Evolutionary conservation across 1,140 invertebrate species (phyloP).

Genomic region (Ostrea denselamellosa): DNA sequence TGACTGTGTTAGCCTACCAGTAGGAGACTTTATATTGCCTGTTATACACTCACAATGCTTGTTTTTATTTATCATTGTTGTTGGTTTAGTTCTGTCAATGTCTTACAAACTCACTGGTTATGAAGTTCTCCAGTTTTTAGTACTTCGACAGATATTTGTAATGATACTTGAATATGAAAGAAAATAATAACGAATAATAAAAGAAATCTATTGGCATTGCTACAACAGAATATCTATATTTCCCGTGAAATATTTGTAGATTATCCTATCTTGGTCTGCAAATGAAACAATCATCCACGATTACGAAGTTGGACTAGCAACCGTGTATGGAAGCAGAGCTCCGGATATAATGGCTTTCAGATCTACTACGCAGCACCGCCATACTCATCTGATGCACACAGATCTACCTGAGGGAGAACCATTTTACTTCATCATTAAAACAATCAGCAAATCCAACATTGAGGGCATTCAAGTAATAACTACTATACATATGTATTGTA

Average conservation of each 20-base stretch:
- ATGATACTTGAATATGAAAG: no score
- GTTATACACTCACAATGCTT: no score
- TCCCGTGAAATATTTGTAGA: not conserved
- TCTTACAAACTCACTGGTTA: no score
- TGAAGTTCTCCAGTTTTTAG: no score
- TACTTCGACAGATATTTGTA: no score
- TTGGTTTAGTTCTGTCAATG: no score
- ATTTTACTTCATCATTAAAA: slow-evolving; percentile 59
- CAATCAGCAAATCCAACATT: slow-evolving; percentile 52
- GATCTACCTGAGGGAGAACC: slow-evolving; percentile 50
- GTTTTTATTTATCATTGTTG: no score
- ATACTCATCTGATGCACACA: slow-evolving; percentile 47
- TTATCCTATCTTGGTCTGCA: not conserved
- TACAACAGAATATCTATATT: no score
- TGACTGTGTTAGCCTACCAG: no score
- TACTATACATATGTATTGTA: not conserved
- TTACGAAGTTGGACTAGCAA: slow-evolving; percentile 55
- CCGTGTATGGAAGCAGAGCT: slow-evolving; percentile 41
- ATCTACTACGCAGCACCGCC: slow-evolving; percentile 53
- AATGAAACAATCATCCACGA: slow-evolving; percentile 52
- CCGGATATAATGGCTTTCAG: slow-evolving; percentile 54
- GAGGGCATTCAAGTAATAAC: slow-evolving; percentile 49
- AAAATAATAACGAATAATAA: no score
- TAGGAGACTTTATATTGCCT: no score
- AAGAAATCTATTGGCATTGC: no score